A percentile compares a stretch with the other conserved stretches of the same genome.
These are phyloP conservation scores for Bubo blakistoni DNA, from an alignment of 2,113 vertebrate species.

Conservation along the genomic window DNA sequence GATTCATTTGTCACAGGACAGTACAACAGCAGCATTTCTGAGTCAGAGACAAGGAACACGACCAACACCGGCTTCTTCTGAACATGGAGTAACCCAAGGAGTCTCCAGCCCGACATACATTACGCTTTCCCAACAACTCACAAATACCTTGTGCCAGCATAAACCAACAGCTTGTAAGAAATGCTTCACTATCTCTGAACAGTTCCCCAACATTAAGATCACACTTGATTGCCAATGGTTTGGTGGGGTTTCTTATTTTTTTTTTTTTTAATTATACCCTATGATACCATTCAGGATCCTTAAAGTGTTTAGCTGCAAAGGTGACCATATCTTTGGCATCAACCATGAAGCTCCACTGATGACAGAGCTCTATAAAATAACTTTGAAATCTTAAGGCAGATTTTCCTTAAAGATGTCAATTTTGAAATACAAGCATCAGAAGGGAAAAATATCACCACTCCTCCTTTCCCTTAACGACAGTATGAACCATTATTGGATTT, in stretches of 20 bases:
- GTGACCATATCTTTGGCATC: not conserved
- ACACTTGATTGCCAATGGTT: not conserved
- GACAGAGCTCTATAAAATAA: not conserved
- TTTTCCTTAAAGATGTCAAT: not conserved
- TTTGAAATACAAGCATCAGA: not conserved
- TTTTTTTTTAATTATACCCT: not conserved
- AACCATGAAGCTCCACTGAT: not conserved
- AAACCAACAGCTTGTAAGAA: not conserved
- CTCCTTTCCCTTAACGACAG: not conserved
- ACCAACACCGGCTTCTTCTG: not conserved
- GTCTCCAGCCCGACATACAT: not conserved
- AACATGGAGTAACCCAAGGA: not conserved
- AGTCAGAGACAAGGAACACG: not conserved
- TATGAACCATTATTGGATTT: not conserved
- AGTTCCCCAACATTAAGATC: not conserved
- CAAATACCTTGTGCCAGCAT: not conserved
- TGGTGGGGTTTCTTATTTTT: not conserved
- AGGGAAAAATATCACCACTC: fast-evolving
- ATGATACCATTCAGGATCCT: fast-evolving
- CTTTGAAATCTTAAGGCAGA: not conserved
- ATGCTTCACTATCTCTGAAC: not conserved
- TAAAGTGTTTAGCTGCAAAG: not conserved
- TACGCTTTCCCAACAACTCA: fast-evolving
- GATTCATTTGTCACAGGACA: not conserved
- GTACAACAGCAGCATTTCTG: not conserved